Evolutionary conservation across 1,140 invertebrate genomes (phyloP).

Genomic region (Zaprionus vittiger): DNA sequence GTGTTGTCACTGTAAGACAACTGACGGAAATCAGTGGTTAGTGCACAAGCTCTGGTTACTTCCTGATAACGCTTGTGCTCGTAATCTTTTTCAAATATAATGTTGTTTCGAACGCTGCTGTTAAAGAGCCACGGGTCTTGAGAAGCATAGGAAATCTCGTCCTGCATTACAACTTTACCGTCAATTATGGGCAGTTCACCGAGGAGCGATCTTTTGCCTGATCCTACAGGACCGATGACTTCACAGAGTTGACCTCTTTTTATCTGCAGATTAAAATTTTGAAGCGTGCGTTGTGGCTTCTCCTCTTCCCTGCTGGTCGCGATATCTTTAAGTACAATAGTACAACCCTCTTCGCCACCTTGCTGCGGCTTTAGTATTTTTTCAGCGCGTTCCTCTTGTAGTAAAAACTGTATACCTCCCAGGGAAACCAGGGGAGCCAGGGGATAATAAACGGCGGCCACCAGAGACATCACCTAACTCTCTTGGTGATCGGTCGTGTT

Average conservation of each 20-base stretch:
- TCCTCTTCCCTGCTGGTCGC: constrained; percentile 86
- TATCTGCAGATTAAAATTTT: constrained; percentile 87
- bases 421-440: constrained; percentile 89
- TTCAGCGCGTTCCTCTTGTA: constrained; percentile 87
- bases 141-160: constrained; percentile 89
- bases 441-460: constrained; percentile 90
- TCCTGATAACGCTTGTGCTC: constrained; percentile 88
- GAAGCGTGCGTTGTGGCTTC: constrained; percentile 84
- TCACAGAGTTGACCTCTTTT: constrained; percentile 88
- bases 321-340: constrained; percentile 85
- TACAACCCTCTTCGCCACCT: constrained; percentile 40
- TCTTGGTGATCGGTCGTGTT: too few species aligned
- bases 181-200: constrained; percentile 88
- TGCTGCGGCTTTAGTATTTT: constrained; percentile 34
- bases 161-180: constrained; percentile 87
- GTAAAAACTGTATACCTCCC: constrained; percentile 87
- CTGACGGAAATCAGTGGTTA: constrained; percentile 91
- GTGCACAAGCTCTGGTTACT: constrained; percentile 88
- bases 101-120: constrained; percentile 90
- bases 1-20: constrained; percentile 92
- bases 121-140: constrained; percentile 92
- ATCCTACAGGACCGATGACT: constrained; percentile 91
- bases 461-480: constrained; percentile 43
- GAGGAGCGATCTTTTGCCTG: constrained; percentile 91
- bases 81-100: constrained; percentile 91